phyloP scores from a whole-genome alignment of 2,797 vertebrate species.

The Phaenicophaeus curvirostris region DNA sequence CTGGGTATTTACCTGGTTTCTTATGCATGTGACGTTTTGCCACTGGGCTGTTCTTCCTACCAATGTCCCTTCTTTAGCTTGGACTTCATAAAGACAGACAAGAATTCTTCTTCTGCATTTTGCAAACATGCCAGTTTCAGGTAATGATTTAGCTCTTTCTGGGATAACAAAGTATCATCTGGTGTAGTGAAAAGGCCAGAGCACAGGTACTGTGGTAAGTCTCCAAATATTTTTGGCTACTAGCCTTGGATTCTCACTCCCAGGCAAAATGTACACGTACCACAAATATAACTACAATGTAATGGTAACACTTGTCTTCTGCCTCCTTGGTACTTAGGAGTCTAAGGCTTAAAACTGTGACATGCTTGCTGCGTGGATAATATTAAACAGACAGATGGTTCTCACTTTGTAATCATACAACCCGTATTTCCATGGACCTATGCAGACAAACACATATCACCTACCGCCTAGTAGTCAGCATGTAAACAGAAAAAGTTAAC shows the following conservation, averaged over 20 bases:
- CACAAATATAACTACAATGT: background rate
- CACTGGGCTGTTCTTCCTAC: background rate
- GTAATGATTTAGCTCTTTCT: background rate
- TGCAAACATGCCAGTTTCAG: background rate
- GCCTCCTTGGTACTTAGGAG: background rate
- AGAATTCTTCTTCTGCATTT: background rate
- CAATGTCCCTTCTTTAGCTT: background rate
- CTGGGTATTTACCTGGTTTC: background rate
- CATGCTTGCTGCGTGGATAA: background rate
- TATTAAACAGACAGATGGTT: slow-evolving; percentile 45
- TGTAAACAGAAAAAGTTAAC: slow-evolving; percentile 8
- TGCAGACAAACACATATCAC: background rate
- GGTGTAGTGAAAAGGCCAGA: background rate
- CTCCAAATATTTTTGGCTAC: background rate
- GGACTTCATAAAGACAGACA: background rate
- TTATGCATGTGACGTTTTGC: background rate
- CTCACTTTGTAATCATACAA: slow-evolving; percentile 3
- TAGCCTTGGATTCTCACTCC: background rate
- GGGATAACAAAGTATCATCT: background rate
- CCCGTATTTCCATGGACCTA: background rate
- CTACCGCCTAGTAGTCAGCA: background rate
- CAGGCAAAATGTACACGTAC: background rate
- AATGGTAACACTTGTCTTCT: slow-evolving; percentile 6
- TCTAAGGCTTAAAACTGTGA: slow-evolving; percentile 40
- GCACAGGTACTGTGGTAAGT: background rate